Evolutionary conservation across 35 echinoderm and acorn worm species (phyloP).

Genomic region (Lytechinus pictus): DNA sequence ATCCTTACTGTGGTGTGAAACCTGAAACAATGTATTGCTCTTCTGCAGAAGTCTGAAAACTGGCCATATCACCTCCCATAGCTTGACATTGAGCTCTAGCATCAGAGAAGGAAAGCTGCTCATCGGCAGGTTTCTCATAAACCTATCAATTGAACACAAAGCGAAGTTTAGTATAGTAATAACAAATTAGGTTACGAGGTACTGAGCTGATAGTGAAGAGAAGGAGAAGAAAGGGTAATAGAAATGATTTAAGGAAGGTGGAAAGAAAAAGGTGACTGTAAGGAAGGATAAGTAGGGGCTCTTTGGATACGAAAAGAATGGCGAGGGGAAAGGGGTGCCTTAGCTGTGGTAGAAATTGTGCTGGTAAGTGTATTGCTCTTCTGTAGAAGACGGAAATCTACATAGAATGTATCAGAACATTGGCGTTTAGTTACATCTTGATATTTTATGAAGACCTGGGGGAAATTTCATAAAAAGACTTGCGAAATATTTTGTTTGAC

Average conservation of each 20-base stretch:
- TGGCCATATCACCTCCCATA: constrained; percentile 69
- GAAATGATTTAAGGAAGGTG: no score
- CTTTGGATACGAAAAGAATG: no score
- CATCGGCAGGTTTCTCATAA: not conserved
- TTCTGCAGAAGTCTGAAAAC: constrained; percentile 65
- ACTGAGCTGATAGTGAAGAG: not conserved
- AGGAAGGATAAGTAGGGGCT: no score
- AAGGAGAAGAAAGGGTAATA: not conserved
- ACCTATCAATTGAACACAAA: not conserved
- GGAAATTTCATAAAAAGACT: no score
- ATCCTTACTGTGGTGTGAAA: constrained; percentile 19
- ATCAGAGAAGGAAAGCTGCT: constrained; percentile 26
- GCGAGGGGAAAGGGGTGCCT: not conserved
- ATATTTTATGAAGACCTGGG: no score
- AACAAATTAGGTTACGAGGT: not conserved
- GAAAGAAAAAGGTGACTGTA: no score
- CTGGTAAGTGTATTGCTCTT: not conserved
- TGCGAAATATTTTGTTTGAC: no score
- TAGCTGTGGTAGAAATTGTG: not conserved
- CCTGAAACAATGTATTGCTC: constrained; percentile 51
- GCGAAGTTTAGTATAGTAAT: not conserved
- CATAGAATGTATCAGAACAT: no score
- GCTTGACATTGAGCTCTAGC: constrained; percentile 46
- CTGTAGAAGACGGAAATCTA: no score
- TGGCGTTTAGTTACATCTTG: no score